Evolutionary conservation across 2,888 invertebrate genomes (phyloP).

Genomic region (Cecidostiba fungosa): DNA sequence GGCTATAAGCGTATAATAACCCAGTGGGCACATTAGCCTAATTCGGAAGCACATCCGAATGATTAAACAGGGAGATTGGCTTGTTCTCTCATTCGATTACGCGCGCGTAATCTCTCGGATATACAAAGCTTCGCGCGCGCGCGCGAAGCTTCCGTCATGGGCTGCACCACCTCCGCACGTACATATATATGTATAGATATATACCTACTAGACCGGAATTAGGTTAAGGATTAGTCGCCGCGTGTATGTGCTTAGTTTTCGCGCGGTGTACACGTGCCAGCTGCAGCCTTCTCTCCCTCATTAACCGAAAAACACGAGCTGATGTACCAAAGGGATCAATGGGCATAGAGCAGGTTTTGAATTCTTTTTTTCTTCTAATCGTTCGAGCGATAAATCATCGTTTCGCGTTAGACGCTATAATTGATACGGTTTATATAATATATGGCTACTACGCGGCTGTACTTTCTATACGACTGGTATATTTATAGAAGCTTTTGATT

Average conservation of each 20-base stretch:
- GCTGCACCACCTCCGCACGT: not conserved
- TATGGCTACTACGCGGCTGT: too few relatives aligned
- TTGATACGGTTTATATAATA: too few relatives aligned
- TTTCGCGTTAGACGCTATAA: too few relatives aligned
- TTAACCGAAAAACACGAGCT: not conserved
- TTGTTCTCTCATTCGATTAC: slow-evolving; percentile 14
- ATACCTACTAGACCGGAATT: not conserved
- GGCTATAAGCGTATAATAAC: not conserved
- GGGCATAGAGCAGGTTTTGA: too few relatives aligned
- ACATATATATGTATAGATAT: not conserved
- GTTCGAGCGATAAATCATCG: too few relatives aligned
- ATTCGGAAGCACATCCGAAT: not conserved
- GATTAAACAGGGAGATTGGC: not conserved
- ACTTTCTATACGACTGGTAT: too few relatives aligned
- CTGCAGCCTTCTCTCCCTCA: not conserved
- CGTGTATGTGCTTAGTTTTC: slow-evolving; percentile 4
- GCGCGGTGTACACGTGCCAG: not conserved
- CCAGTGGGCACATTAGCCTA: slow-evolving; percentile 11
- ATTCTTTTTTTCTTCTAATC: too few relatives aligned
- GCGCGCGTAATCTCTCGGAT: slow-evolving; percentile 11
- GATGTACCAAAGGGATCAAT: not conserved
- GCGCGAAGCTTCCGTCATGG: not conserved
- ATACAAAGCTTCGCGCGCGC: too few relatives aligned
- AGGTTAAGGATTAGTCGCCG: slow-evolving; percentile 13
- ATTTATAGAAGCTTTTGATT: not conserved